phyloP scores from a whole-genome alignment of 37 sponge, comb jelly and placozoan genomes.

The Oopsacas minuta region DNA sequence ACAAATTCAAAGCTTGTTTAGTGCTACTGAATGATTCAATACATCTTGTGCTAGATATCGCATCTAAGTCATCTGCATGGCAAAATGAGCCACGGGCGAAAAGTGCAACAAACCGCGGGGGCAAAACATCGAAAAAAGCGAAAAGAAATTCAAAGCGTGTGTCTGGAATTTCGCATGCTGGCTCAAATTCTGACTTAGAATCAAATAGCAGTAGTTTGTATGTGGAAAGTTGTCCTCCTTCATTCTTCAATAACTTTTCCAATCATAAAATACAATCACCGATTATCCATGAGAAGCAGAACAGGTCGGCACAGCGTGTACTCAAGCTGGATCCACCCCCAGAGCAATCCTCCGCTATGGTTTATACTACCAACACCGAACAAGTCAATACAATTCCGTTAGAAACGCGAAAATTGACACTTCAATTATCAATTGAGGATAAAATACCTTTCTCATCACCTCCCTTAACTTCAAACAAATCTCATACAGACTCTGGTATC shows the following conservation, averaged over 20 bases:
- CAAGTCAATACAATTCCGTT: not conserved
- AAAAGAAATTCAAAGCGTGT: not conserved
- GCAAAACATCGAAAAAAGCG: not conserved
- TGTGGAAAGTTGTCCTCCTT: conserved; percentile 12
- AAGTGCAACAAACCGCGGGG: not conserved
- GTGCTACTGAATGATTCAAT: not conserved
- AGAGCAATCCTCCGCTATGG: too few relatives aligned
- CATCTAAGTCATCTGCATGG: not conserved
- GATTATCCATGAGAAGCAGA: not conserved
- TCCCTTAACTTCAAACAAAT: not conserved
- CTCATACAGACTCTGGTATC: not conserved
- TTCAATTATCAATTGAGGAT: not conserved
- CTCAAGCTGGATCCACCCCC: not conserved
- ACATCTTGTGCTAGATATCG: not conserved
- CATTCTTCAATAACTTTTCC: not conserved
- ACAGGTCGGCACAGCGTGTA: not conserved
- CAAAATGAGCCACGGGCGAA: not conserved
- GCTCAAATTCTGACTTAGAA: not conserved
- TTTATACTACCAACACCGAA: not conserved
- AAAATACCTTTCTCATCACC: not conserved
- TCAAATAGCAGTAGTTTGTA: not conserved
- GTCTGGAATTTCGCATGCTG: not conserved
- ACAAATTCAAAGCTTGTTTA: conserved; percentile 2
- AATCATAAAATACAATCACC: not conserved
- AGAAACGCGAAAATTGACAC: not conserved